Conservation (phyloP, 2,113 vertebrate species). For the Apus apus region DNA sequence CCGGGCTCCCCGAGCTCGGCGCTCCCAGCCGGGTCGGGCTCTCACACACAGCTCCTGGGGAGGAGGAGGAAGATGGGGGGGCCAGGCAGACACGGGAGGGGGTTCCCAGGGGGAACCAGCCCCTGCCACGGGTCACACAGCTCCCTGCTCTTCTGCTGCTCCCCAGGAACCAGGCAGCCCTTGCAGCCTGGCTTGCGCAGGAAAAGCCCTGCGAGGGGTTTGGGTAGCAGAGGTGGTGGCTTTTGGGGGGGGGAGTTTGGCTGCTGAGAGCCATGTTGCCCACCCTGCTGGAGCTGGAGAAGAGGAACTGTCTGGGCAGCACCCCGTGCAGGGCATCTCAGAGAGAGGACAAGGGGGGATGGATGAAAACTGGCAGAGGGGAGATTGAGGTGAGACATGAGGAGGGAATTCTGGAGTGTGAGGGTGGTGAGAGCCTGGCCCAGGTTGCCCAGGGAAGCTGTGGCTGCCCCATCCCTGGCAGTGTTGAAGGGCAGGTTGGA, state of each 20-base stretch:
- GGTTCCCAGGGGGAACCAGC: background rate
- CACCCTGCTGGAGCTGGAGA: accelerated
- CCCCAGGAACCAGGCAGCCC: background rate
- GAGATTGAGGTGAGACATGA: too few species aligned
- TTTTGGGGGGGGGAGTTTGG: background rate
- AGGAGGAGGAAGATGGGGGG: conserved; percentile 42
- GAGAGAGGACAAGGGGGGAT: too few species aligned
- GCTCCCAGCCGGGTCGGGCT: conserved; percentile 12
- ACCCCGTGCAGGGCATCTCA: background rate
- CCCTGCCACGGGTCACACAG: background rate
- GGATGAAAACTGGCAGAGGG: too few species aligned
- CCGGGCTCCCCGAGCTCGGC: conserved; percentile 16
- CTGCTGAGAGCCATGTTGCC: accelerated
- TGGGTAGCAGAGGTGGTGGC: background rate
- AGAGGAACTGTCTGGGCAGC: background rate
- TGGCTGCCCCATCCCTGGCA: too few species aligned
- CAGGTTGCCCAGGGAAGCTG: too few species aligned
- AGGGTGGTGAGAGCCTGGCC: too few species aligned
- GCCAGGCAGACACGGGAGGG: background rate
- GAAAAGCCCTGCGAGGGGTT: background rate
- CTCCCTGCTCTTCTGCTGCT: background rate
- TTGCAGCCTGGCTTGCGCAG: accelerated
- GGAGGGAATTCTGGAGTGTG: too few species aligned
- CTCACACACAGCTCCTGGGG: background rate
- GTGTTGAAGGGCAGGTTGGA: too few species aligned